Percentiles rank a stretch among this genome's conserved stretches.
Evolutionary conservation across 2,113 vertebrate species (phyloP).

Genomic region (Tympanuchus pallidicinctus): DNA sequence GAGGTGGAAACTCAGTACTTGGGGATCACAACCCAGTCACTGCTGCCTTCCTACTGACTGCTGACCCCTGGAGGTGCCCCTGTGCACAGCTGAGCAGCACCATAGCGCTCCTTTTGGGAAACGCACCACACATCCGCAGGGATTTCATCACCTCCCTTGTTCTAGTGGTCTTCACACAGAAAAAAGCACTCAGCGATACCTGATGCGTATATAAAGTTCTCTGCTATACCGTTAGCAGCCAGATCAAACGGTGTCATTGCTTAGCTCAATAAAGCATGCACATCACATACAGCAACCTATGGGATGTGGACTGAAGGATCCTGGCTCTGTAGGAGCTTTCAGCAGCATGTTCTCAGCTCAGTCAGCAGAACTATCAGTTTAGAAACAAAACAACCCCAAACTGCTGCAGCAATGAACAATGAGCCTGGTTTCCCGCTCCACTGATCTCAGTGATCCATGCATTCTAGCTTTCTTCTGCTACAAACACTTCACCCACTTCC

Average conservation of each 20-base stretch:
- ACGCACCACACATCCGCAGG: accelerated
- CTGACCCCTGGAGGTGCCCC: not conserved
- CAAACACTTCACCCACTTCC: not conserved
- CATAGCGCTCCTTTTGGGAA: accelerated
- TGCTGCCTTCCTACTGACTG: not conserved
- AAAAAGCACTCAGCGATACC: not conserved
- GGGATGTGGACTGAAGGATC: not conserved
- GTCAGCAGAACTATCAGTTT: not conserved
- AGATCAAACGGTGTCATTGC: not conserved
- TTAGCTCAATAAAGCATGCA: not conserved
- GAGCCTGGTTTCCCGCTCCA: accelerated
- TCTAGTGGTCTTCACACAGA: not conserved
- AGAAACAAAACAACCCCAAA: not conserved
- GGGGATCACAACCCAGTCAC: not conserved
- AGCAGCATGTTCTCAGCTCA: not conserved
- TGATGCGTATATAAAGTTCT: accelerated
- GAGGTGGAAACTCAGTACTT: not conserved
- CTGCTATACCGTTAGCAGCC: not conserved
- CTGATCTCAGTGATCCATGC: not conserved
- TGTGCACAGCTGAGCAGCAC: accelerated
- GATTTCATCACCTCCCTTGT: not conserved
- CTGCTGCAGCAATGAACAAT: not conserved
- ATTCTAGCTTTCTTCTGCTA: not conserved
- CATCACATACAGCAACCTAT: not conserved
- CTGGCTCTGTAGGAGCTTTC: not conserved